A percentile compares a stretch with the other conserved stretches of the same genome.
phyloP scores from a whole-genome alignment of 2,797 vertebrate genomes.

The Phalloptychus januarius region DNA sequence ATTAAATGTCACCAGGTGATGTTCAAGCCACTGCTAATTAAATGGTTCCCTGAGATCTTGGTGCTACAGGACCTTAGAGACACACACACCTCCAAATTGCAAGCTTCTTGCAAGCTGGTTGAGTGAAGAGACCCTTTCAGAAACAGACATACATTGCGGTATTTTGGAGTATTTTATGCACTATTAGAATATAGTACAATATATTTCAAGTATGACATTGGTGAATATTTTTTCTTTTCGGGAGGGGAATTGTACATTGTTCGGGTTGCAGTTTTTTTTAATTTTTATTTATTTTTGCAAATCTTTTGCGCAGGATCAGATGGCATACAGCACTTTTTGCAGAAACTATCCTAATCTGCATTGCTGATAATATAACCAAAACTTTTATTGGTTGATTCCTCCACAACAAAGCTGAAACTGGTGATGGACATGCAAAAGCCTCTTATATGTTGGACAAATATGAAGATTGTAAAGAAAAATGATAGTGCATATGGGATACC shows the following conservation, averaged over 20 bases:
- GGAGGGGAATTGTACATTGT: background rate
- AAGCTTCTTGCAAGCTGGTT: background rate
- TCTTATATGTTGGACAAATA: background rate
- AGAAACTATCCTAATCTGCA: background rate
- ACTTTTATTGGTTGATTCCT: background rate
- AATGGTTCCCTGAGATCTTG: background rate
- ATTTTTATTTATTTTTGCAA: background rate
- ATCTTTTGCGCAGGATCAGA: background rate
- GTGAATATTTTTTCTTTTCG: too few relatives aligned
- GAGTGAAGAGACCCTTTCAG: background rate
- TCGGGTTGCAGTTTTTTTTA: background rate
- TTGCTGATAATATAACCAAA: background rate
- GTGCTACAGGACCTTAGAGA: background rate
- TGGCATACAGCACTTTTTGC: background rate
- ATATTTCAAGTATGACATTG: too few relatives aligned
- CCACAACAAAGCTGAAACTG: background rate
- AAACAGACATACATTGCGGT: too few relatives aligned
- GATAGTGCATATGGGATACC: background rate
- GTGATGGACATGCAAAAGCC: background rate
- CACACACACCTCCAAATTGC: background rate
- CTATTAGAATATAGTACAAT: too few relatives aligned
- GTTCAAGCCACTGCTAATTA: background rate
- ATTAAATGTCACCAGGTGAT: background rate
- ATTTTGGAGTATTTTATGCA: too few relatives aligned
- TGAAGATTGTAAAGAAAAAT: background rate